Base-by-base conservation (phyloP, 2,797 vertebrate species). In the Paramormyrops hopkinsi region DNA sequence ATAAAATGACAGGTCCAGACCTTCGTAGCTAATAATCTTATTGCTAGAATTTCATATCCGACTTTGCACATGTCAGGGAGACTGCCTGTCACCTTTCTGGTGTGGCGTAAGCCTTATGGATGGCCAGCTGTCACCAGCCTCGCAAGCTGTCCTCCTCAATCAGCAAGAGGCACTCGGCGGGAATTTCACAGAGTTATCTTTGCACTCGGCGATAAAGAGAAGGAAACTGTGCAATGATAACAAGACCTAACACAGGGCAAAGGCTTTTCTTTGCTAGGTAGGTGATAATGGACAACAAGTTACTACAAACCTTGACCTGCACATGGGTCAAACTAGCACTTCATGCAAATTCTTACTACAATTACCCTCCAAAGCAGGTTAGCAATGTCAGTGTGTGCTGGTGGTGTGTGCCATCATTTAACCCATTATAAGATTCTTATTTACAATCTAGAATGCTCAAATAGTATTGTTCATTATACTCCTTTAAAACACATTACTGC, bases 121-220 rank as follows among this genome's bases (percentile, higher is more conserved):
- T 7, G 19, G 8, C 19, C 19, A n/a, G 44, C 44, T 83, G 37
- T 83, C 37, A 11, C 8, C 19, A 17, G 14, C 54, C 88, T 51
- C 86, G 4, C 87, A 84, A 88, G 54, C 87, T 90, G 87, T 53
- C 9, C 87, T 88, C 76, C 87, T 90, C 87, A 62, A 69, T 88
- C 87, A 90, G 46, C 48, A 25, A 88, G 65, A 29, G 54, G 53
- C 86, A 82, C 65, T 44, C 48, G 25, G 53, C 86, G 48, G 65
- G 89, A 90, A 90, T 90, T 83, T 90, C 73, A 88, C 89, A 88
- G 87, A 87, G 89, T 88, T 90, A 90, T 90, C 76, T 90, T 90
- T 90, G 89, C 88, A 44, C 89, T 90, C 76, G 37, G 88, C 86
- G 89, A 90, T 88, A 85, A 84, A 88, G 54, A 19, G 73, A 85